A percentile compares a stretch with the other conserved stretches of the same genome.
Evolutionary conservation across 2,888 invertebrate genomes (phyloP).

Genomic region (Yponomeuta plumbellus): DNA sequence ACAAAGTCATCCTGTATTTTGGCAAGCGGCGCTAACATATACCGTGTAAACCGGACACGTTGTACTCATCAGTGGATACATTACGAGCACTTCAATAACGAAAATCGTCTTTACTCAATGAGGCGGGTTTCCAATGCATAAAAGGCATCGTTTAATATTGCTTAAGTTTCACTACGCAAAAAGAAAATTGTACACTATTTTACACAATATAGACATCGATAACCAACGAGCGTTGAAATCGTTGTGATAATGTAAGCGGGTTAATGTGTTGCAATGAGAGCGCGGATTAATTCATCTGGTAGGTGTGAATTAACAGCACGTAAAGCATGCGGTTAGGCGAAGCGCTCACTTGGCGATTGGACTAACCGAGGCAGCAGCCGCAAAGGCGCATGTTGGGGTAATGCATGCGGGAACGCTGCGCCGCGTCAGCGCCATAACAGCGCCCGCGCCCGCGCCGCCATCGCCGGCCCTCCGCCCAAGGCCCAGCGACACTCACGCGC

Average conservation of each 20-base stretch:
- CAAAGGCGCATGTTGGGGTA: constrained; percentile 68
- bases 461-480: constrained; percentile 35
- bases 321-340: constrained; percentile 13
- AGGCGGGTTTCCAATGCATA: not conserved
- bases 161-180: not conserved
- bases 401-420: constrained; percentile 53
- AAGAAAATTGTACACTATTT: not conserved
- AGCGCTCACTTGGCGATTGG: constrained; percentile 16
- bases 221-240: constrained; percentile 6
- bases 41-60: not conserved
- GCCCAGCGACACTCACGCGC: constrained; percentile 53
- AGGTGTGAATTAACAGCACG: constrained; percentile 11
- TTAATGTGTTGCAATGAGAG: constrained; percentile 7
- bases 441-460: constrained; percentile 41
- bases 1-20: not conserved
- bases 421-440: constrained; percentile 37
- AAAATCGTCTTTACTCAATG: too few relatives aligned
- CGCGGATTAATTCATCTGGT: constrained; percentile 12
- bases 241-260: constrained; percentile 5
- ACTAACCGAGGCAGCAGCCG: constrained; percentile 71
- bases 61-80: too few relatives aligned
- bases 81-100: too few relatives aligned
- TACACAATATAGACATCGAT: constrained; percentile 2
- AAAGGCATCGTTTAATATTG: not conserved
- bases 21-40: not conserved